Conservation (phyloP, 2,888 invertebrate genomes). For the Drosophila prolongata region DNA sequence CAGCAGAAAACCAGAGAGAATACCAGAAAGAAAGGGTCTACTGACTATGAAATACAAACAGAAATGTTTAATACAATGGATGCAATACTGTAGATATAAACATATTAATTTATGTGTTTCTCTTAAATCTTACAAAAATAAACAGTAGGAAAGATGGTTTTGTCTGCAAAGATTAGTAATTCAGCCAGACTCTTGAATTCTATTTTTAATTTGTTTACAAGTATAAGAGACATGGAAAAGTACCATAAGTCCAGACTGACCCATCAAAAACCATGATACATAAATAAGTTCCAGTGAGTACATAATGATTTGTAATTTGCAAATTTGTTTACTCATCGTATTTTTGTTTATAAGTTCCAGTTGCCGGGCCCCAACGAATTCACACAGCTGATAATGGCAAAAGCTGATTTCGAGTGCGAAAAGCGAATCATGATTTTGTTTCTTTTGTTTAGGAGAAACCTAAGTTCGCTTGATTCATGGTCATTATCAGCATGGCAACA, state of each 20-base stretch:
- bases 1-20: slow-evolving; percentile 17
- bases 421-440: slow-evolving; percentile 1
- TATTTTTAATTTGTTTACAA: slow-evolving; percentile 14
- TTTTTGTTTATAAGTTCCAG: slow-evolving; percentile 23
- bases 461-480: background rate
- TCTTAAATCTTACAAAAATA: background rate
- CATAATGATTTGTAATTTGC: slow-evolving; percentile 21
- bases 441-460: background rate
- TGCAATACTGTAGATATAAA: too few species aligned
- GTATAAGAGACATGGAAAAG: background rate
- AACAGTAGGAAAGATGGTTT: background rate
- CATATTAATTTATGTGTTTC: background rate
- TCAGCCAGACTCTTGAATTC: background rate
- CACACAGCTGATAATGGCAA: slow-evolving; percentile 24
- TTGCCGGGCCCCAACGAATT: background rate
- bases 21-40: background rate
- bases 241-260: background rate
- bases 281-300: slow-evolving; percentile 2
- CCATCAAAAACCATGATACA: background rate
- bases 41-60: too few species aligned
- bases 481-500: slow-evolving; percentile 21
- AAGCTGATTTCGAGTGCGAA: slow-evolving; percentile 12
- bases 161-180: background rate
- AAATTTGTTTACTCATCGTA: slow-evolving; percentile 24
- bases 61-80: too few species aligned